These are phyloP conservation scores for Oncorhynchus tshawytscha DNA, from an alignment of 2,113 vertebrate genomes.

Conservation along the genomic window DNA sequence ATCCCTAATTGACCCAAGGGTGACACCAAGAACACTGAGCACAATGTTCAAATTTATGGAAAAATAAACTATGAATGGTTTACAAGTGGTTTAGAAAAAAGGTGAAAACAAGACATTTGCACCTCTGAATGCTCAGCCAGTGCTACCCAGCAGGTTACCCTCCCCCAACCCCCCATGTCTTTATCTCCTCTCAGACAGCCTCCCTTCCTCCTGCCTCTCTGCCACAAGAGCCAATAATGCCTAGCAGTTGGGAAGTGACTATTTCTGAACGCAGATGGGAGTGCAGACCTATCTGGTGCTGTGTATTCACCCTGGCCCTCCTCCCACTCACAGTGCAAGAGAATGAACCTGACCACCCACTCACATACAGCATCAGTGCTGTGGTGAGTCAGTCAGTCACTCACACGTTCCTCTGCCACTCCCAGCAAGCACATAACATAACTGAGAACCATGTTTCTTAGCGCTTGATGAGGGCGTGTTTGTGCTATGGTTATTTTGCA, in stretches of 20 bases:
- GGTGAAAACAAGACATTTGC: too few species aligned
- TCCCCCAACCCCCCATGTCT: conserved; percentile 9
- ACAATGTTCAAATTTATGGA: too few species aligned
- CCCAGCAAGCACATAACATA: too few species aligned
- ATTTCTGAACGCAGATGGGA: conserved; percentile 60
- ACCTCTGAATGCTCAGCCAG: background rate
- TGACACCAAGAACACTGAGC: too few species aligned
- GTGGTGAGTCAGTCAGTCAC: conserved; percentile 50
- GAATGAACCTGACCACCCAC: conserved; percentile 67
- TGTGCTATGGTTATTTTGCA: too few species aligned
- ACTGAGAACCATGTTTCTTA: too few species aligned
- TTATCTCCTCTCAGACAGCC: conserved; percentile 55
- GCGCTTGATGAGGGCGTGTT: too few species aligned
- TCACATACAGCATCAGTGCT: conserved; percentile 21
- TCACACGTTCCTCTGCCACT: background rate
- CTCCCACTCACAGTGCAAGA: conserved; percentile 34
- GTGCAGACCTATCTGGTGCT: conserved; percentile 50
- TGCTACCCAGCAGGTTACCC: background rate
- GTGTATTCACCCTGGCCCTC: conserved; percentile 60
- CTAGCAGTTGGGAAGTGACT: conserved; percentile 65
- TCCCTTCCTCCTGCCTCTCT: conserved; percentile 26
- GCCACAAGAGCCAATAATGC: conserved; percentile 47
- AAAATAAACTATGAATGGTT: too few species aligned
- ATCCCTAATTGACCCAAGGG: too few species aligned
- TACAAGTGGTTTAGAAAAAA: too few species aligned